A percentile compares a stretch with the other conserved stretches of the same genome.
Conservation (phyloP, 2,113 vertebrate genomes). For the Strix aluco region DNA sequence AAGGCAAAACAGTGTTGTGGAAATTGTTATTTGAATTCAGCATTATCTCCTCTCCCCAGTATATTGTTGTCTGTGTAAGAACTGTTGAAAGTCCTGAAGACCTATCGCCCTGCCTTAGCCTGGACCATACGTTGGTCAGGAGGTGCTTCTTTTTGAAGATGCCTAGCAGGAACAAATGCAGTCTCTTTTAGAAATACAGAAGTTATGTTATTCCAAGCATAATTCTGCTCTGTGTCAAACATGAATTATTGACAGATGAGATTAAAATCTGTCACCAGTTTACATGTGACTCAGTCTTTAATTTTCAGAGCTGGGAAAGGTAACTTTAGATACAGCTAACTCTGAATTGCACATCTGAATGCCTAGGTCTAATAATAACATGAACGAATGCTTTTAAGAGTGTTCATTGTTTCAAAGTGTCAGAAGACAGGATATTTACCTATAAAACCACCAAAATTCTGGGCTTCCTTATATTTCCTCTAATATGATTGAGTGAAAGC, state of each 20-base stretch:
- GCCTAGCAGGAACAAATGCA: not conserved
- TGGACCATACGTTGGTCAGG: rapidly evolving
- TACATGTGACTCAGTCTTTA: not conserved
- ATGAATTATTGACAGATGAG: not conserved
- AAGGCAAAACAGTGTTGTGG: not conserved
- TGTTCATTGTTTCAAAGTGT: not conserved
- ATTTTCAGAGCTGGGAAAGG: not conserved
- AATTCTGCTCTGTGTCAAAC: not conserved
- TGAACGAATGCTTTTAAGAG: not conserved
- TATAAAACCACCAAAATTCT: not conserved
- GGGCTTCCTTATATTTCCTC: not conserved
- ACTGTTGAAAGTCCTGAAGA: not conserved
- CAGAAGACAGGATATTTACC: not conserved
- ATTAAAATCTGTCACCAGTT: not conserved
- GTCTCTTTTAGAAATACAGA: not conserved
- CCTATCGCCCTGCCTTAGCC: rapidly evolving
- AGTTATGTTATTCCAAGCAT: not conserved
- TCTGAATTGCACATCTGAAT: not conserved
- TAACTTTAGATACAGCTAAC: not conserved
- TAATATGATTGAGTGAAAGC: not conserved
- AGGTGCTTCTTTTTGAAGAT: not conserved
- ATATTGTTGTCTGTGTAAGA: not conserved
- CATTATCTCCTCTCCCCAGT: not conserved
- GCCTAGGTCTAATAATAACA: not conserved
- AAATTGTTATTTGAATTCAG: not conserved